Base-by-base conservation (phyloP, 92 coral and sea anemone genomes). In the Bergia puertoricense region DNA sequence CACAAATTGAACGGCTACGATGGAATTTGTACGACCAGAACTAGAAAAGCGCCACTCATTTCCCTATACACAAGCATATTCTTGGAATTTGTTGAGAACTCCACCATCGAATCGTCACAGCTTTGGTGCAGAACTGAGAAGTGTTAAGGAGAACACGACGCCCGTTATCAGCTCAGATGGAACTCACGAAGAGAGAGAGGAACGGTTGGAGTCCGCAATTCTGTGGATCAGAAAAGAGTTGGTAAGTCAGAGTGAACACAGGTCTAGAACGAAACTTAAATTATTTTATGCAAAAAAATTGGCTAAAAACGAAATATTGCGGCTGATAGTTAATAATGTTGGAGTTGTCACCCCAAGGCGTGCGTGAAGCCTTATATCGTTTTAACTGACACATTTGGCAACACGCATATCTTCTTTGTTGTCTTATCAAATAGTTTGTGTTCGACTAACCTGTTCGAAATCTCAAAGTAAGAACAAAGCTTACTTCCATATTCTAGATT, bases 181-280 rank as follows among this genome's bases (percentile, higher is more conserved):
- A 74, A 97, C 95, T 54, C 93, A 90, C 18, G 92, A 94, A 62
- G 99, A 97, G 54, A 83, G 99, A 80, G 92, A 96, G 38, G 88
- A 91, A n/a, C 91, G 96, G 23, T 85, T 97, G 54, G 96, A 97
- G 82, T 89, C 89, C 65, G 98, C 99, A n/a, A 43, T 97, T 0
- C 86, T 90, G 22, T 97, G 99, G 99, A 92, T 97, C 46, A 83
- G 95, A 91, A 93, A 94, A 81, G 99, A 97, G 88, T 83, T 97
- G 91, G 99, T 97, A 68, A 89, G 99, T 90, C 5, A 18, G 36
- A 11, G 8, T 37, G 8, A 54, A 22, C 37, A 41, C 14, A 81
- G 2, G 48, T 30, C 23, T 23, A 38, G 65, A 73, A 36, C 6
- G 44, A 40, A 62, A 62, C 30, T 62, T 4, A 4, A 62, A 4